These are phyloP conservation scores for Baccha elongata DNA, from an alignment of 2,888 invertebrate species.

Conservation along the genomic window DNA sequence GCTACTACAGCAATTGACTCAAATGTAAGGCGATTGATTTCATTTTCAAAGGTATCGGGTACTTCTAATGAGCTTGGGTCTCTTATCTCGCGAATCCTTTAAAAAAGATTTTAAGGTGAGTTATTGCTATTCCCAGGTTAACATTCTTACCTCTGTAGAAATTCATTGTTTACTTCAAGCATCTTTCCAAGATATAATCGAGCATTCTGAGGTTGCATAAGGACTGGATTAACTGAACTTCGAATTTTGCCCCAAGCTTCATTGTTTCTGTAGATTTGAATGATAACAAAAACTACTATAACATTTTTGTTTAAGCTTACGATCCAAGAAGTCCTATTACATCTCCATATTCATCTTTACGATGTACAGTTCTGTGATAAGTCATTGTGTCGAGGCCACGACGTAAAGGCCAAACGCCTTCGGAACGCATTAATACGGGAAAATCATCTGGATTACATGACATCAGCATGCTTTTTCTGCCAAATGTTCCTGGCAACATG, in stretches of 20 bases:
- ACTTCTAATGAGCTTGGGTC: constrained; percentile 77
- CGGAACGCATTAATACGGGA: constrained; percentile 81
- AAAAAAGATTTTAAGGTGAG: constrained; percentile 54
- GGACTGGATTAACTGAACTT: constrained; percentile 85
- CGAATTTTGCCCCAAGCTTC: constrained; percentile 86
- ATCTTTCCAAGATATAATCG: constrained; percentile 83
- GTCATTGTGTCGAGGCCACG: constrained; percentile 80
- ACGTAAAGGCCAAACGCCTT: constrained; percentile 83
- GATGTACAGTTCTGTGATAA: constrained; percentile 79
- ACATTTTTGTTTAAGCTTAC: constrained; percentile 56
- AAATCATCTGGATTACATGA: constrained; percentile 84
- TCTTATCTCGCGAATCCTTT: constrained; percentile 77
- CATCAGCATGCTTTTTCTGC: constrained; percentile 79
- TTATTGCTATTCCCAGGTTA: background rate
- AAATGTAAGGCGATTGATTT: constrained; percentile 84
- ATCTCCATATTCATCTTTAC: constrained; percentile 74
- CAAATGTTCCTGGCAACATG: constrained; percentile 81
- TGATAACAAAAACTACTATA: background rate
- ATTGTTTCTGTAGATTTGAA: constrained; percentile 83
- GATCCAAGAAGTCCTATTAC: constrained; percentile 74
- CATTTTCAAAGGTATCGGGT: constrained; percentile 81
- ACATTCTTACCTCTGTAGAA: constrained; percentile 72
- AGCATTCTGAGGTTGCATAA: constrained; percentile 84
- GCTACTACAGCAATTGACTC: constrained; percentile 82
- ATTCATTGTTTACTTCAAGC: constrained; percentile 81